Evolutionary conservation across 2,797 vertebrate species (phyloP), one percentile per base, ranked within the genome.

Genomic region (Trachops cirrhosus): DNA sequence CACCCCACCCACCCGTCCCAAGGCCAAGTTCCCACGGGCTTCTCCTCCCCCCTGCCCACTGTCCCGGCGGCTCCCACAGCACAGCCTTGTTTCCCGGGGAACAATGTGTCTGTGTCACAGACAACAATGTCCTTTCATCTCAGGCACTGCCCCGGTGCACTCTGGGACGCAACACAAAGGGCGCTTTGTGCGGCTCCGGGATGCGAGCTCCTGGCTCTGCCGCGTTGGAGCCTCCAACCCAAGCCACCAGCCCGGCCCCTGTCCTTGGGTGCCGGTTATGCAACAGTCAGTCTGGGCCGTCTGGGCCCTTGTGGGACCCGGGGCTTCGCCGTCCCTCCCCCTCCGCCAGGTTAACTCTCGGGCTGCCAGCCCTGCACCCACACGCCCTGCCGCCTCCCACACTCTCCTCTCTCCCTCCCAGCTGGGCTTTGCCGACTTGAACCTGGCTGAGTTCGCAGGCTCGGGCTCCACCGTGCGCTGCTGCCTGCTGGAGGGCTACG

Each of bases 341-440:
- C 0, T 24, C 15, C 3, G 3, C 59, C 74, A n/a, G 29, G 52
- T 92, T 94, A 95, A 92, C 91, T 97, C 97, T 96, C 86, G 50
- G 37, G 10, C 64, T 37, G n/a, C 75, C n/a, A 18, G 77, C 32
- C 32, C 2, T 0, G 21, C 1, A 0, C 78, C 78, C 73, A 29
- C 46, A 8, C 70, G 37, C 26, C 44, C 48, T 44, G 48, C 52
- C 39, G 84, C 80, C 39, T 90, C 59, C 37, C 67, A n/a, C 70
- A 6, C 7, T 0, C 78, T 67, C 39, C n/a, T 41, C 89, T 50
- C 54, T 97, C 21, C 7, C 62, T 96, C 94, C 57, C 98, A 99
- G 99, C 98, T 99, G 98, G 99, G 99, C 97, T 99, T 99, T 97
- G 98, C 99, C 11, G 99, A 99, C 98, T 98, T 99, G 96, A 99